Percentiles rank a stretch among this genome's conserved stretches.
phyloP scores from a whole-genome alignment of 2,888 invertebrate species.

The Zeuzera pyrina region DNA sequence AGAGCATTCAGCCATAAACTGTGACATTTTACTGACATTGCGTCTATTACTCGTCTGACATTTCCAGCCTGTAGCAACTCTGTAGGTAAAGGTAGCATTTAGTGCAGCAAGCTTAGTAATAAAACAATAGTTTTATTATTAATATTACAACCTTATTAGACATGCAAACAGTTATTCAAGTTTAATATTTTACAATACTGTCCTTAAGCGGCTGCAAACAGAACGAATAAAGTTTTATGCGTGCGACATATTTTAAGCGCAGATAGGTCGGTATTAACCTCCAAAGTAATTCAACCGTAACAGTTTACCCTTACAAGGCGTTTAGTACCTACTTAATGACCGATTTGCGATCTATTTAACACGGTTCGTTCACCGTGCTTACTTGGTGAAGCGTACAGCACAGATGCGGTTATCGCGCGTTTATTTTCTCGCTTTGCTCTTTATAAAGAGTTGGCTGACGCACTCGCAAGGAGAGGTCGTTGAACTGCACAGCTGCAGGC shows the following conservation, averaged over 20 bases:
- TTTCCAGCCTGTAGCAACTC: constrained; percentile 44
- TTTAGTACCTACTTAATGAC: constrained; percentile 21
- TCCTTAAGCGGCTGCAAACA: background rate
- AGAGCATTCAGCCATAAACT: constrained; percentile 49
- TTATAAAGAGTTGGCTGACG: constrained; percentile 64
- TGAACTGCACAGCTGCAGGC: constrained; percentile 45
- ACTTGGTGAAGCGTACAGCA: constrained; percentile 36
- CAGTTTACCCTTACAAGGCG: constrained; percentile 38
- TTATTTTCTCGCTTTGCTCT: constrained; percentile 67
- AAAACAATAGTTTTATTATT: constrained; percentile 29
- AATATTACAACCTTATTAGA: constrained; percentile 2
- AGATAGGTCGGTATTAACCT: constrained; percentile 1
- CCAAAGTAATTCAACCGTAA: constrained; percentile 4
- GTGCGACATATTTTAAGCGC: background rate
- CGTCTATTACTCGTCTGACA: constrained; percentile 33
- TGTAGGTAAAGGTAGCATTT: constrained; percentile 31
- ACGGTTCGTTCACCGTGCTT: constrained; percentile 49
- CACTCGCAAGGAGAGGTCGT: constrained; percentile 47
- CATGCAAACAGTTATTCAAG: background rate
- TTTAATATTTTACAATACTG: background rate
- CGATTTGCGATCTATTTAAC: constrained; percentile 50
- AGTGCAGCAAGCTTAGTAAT: constrained; percentile 23
- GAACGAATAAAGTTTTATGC: constrained; percentile 1
- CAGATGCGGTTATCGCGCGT: constrained; percentile 58
- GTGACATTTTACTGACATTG: constrained; percentile 61